These are phyloP conservation scores for Ricordea florida DNA, from an alignment of 92 coral and sea anemone genomes.

Conservation along the genomic window DNA sequence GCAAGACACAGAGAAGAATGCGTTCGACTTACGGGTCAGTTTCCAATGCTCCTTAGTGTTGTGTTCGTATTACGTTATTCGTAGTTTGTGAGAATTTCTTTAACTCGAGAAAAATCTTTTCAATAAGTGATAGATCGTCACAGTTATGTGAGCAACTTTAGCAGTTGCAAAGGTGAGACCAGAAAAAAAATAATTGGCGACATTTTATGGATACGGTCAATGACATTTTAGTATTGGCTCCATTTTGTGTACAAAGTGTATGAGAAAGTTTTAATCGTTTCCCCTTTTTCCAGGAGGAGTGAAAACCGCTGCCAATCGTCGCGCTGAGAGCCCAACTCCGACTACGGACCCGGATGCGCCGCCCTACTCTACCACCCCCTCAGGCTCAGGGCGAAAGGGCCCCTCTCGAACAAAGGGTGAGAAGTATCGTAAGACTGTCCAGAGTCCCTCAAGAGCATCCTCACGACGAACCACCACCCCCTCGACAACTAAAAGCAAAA, in stretches of 20 bases:
- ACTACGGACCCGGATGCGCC: constrained; percentile 82
- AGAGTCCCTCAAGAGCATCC: constrained; percentile 1
- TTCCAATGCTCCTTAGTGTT: neutral
- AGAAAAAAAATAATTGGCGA: too few relatives aligned
- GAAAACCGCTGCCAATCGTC: constrained; percentile 53
- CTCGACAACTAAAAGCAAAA: neutral
- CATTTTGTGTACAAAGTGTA: neutral
- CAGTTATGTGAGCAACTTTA: too few relatives aligned
- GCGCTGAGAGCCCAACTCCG: constrained; percentile 91
- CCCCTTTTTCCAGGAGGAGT: constrained; percentile 50
- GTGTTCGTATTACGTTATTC: neutral
- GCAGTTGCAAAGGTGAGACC: too few relatives aligned
- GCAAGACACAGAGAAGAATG: constrained; percentile 95
- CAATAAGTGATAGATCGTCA: too few relatives aligned
- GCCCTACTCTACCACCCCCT: constrained; percentile 22
- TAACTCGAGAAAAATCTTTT: too few relatives aligned
- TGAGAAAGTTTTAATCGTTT: neutral
- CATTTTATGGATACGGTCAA: neutral
- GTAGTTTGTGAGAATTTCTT: too few relatives aligned
- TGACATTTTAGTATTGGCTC: neutral
- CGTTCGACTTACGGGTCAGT: constrained; percentile 83
- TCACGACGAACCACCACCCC: constrained; percentile 18
- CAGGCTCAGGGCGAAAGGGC: constrained; percentile 25
- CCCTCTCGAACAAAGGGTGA: constrained; percentile 30
- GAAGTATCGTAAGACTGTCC: constrained; percentile 6